Percentiles rank a stretch among this genome's conserved stretches.
Evolutionary conservation across 2,113 vertebrate species (phyloP).

Genomic region (Pangasianodon gigas): DNA sequence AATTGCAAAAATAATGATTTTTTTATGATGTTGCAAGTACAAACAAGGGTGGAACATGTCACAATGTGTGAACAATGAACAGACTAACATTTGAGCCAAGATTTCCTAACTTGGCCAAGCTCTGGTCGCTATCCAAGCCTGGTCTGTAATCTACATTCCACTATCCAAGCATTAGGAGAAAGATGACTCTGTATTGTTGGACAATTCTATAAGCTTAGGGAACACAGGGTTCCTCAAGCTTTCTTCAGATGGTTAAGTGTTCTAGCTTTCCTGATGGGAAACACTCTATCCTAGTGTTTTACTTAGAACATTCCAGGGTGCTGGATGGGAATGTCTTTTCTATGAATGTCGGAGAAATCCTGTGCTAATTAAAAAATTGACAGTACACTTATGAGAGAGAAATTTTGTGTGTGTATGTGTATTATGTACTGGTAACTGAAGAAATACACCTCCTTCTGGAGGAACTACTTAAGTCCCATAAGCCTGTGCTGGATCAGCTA

Average conservation of each 20-base stretch:
- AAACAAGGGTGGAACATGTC: not conserved
- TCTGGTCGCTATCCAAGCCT: not conserved
- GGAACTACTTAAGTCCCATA: not conserved
- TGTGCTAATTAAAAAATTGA: not conserved
- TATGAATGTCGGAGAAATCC: not conserved
- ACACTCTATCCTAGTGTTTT: not conserved
- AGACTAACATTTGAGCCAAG: constrained; percentile 13
- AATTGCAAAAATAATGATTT: not conserved
- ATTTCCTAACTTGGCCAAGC: not conserved
- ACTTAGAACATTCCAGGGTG: not conserved
- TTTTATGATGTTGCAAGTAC: not conserved
- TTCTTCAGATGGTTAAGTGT: not conserved
- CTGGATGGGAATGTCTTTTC: not conserved
- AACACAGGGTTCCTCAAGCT: not conserved
- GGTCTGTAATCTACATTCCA: constrained; percentile 3
- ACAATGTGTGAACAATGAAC: constrained; percentile 16
- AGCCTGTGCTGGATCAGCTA: not conserved
- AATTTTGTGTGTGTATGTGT: not conserved
- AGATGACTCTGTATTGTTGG: not conserved
- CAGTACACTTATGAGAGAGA: not conserved
- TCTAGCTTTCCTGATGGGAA: not conserved
- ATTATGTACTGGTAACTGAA: too few relatives aligned
- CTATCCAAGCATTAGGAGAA: not conserved
- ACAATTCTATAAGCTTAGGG: not conserved
- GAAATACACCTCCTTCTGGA: not conserved